Evolutionary conservation across 1,140 invertebrate genomes (phyloP), one percentile per base, ranked within the genome.

Genomic region (Acyrthosiphon pisum): DNA sequence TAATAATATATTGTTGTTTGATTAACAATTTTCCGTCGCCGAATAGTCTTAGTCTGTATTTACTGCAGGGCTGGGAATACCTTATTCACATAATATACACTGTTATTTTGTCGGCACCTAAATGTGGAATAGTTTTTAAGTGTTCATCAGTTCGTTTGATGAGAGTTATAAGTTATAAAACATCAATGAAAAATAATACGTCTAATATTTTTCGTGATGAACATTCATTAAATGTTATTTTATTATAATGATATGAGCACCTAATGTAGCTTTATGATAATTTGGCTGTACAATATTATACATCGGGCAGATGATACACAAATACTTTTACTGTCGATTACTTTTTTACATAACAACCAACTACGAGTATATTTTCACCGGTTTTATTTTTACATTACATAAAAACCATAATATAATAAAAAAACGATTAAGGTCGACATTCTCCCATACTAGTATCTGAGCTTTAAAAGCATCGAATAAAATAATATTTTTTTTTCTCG

Each of bases 381-480:
- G 60, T 83, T 83, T 83, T 83, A 37, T 84, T 87, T 87, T 87
- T 87, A 87, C 26, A 87, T 48, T 46, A n/a, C 30, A 48, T 46
- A 44, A 46, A 46, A 87, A 87, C 44, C 30, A 87, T 46, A 41
- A 37, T 83, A 87, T 46, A 87, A 87, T 35, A 87, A 48, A 87
- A 87, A 35, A 48, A n/a, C 44, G 84, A 87, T 48, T 87, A 87
- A 87, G 86, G 86, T 87, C 30, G 44, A 87, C 18, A 48, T 30
- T 87, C 7, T 87, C 6, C 6, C 18, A n/a, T 87, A n/a, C 44
- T 20, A 87, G 84, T 48, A n/a, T 35, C 1, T 50, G 14, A 46
- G 86, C 2, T 87, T 50, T 87, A 87, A 87, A 87, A 87, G 30
- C 44, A 48, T 20, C 14, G 6, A n/a, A 35, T 87, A 35, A 35